phyloP scores from a whole-genome alignment of 2,113 vertebrate species.

The Brachyhypopomus gauderio region DNA sequence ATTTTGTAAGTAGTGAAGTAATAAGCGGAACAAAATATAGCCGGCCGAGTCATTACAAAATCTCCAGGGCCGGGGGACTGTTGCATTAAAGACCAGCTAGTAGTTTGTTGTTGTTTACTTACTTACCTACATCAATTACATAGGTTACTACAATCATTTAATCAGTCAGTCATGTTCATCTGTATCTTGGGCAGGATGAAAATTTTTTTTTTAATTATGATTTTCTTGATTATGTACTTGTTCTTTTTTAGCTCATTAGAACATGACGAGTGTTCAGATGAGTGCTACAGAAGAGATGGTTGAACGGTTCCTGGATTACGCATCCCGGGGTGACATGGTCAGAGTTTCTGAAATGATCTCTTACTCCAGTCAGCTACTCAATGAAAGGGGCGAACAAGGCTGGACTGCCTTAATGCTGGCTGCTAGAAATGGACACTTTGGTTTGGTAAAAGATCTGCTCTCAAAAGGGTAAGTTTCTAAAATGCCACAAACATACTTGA shows the following conservation, averaged over 20 bases:
- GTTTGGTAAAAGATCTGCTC: constrained; percentile 76
- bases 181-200: no score
- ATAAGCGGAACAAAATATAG: no score
- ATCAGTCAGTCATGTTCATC: no score
- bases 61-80: no score
- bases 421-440: constrained; percentile 84
- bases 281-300: constrained; percentile 70
- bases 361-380: constrained; percentile 73
- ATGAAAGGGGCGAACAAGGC: constrained; percentile 76
- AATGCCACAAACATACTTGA: not conserved
- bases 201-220: no score
- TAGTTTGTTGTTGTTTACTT: no score
- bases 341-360: constrained; percentile 72
- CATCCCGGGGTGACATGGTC: constrained; percentile 79
- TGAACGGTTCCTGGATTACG: constrained; percentile 76
- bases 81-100: no score
- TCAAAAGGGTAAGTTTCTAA: constrained; percentile 78
- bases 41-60: no score
- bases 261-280: constrained; percentile 65
- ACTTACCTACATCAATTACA: no score
- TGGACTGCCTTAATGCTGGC: constrained; percentile 94
- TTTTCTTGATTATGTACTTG: not conserved
- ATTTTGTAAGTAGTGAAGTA: no score
- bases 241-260: not conserved
- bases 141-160: no score